Percentiles rank a stretch among this genome's conserved stretches.
phyloP scores from a whole-genome alignment of 2,888 invertebrate genomes.

The Isoperla grammatica region DNA sequence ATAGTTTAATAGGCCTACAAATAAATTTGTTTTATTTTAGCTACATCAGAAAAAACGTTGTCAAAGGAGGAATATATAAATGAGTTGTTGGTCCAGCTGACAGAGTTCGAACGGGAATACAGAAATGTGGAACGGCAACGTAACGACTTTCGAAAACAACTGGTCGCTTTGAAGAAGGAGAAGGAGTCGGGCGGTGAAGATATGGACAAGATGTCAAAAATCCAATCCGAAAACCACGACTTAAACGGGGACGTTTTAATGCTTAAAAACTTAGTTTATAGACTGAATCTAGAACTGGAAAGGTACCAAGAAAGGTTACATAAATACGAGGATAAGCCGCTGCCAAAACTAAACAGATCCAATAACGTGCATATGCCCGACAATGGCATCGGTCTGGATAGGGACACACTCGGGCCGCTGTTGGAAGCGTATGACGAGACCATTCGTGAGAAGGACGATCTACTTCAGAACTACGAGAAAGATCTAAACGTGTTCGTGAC shows the following conservation, averaged over 20 bases:
- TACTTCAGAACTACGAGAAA: constrained; percentile 62
- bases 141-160: constrained; percentile 42
- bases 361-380: background rate
- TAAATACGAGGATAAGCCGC: constrained; percentile 33
- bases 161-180: constrained; percentile 52
- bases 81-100: background rate
- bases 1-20: too few relatives aligned
- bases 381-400: background rate
- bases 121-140: background rate
- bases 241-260: constrained; percentile 63
- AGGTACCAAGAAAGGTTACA: constrained; percentile 67
- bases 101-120: constrained; percentile 6
- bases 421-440: constrained; percentile 76
- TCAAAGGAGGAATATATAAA: background rate
- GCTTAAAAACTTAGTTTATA: constrained; percentile 71
- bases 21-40: too few relatives aligned
- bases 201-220: constrained; percentile 38
- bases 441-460: constrained; percentile 65
- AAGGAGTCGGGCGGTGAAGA: constrained; percentile 53
- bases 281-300: constrained; percentile 70
- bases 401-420: constrained; percentile 53
- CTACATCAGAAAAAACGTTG: background rate
- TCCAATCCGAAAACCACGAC: constrained; percentile 52
- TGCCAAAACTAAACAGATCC: background rate
- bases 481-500: constrained; percentile 66